Evolutionary conservation across 2,888 invertebrate species (phyloP), one percentile per base, ranked within the genome.

Genomic region (Adineta ricciae): DNA sequence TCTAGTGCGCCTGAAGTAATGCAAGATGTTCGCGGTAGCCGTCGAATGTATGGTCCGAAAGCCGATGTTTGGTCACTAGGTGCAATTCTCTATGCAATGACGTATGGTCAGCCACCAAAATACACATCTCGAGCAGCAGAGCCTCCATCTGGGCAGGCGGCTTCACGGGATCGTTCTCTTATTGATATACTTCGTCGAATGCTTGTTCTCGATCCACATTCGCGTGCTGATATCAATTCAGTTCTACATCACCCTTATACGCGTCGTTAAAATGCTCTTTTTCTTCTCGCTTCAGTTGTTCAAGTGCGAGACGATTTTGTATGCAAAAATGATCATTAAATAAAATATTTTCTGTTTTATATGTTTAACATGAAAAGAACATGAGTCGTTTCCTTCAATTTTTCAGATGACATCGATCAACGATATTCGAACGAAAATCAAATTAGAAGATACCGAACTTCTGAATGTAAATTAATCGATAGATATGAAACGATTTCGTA

Each of bases 401-500:
- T 41, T 78, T n/a, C n/a, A 78, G 78, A 78, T 78, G 41, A 19
- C 24, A 11, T 41, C 78, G 11, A 3, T 85, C 16, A 21, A 85
- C 24, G 56, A 83, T 21, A 82, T 85, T 19, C 52, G 85, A 46
- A 84, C 85, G 21, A 46, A 84, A 54, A 27, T 85, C 7, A 85
- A 85, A 84, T 56, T 85, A 24, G 83, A 83, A n/a, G 86, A 86
- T 14, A 72, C 84, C 27, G 86, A 84, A 38, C 50, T 86, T 24
- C 72, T 82, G 64, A 83, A 86, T 84, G 86, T 86, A 83, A 84
- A 24, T 83, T 8, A 3, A 16, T 52, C 4, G 3, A 11, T n/a
- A 16, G 19, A 21, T 27, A 9, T 38, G 52, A 2, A 38, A 38
- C 21, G 4, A 36, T n/a, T n/a, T n/a, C 24, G 11, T 9, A 73